Evolutionary conservation across 2,888 invertebrate genomes (phyloP), one percentile per base, ranked within the genome.

Genomic region (Ametastegia equiseti): DNA sequence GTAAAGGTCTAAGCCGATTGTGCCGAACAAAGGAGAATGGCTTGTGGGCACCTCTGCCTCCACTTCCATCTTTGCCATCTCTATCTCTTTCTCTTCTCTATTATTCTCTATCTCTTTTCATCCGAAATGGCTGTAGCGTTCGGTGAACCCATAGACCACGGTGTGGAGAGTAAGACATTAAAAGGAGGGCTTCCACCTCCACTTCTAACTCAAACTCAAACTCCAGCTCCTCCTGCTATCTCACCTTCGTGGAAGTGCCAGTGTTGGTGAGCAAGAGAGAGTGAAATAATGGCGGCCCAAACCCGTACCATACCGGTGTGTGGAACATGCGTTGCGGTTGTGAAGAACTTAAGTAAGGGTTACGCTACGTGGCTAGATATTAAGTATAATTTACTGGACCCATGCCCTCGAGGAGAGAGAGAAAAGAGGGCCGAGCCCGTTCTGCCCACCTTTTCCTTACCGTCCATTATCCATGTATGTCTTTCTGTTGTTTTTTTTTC

Each of bases 351-450:
- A 87, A 87, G 82, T 85, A 83, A 82, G 83, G 85, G 84, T 82
- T 83, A 83, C 57, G 82, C 81, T 78, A 82, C 82, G 85, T 84
- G 63, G 60, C 3, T 27, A 82, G 84, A 87, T 88, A 88, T 89
- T 86, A 85, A 86, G 85, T 87, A 86, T 87, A 88, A 89, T 88
- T 88, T 87, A 87, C 85, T 75, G 75, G 75, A 39, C 78, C 60
- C 27, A 57, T 7, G 60, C 15, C 11, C 42, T 42, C 19, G 78
- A 2, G n/a, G 39, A 19, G 45, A 42, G 78, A 63, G 60, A 27
- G 60, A 27, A 60, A 39, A 30, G 42, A 23, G 39, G 42, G 33
- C 33, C 54, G 23, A n/a, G 36, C 19, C 30, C 23, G 33, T 33
- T 54, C 19, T 30, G 50, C 75, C 54, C 75, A 50, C 50, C 30